A percentile compares a stretch with the other conserved stretches of the same genome.
Evolutionary conservation across 2,797 vertebrate genomes (phyloP).

Genomic region (Astyanax mexicanus): DNA sequence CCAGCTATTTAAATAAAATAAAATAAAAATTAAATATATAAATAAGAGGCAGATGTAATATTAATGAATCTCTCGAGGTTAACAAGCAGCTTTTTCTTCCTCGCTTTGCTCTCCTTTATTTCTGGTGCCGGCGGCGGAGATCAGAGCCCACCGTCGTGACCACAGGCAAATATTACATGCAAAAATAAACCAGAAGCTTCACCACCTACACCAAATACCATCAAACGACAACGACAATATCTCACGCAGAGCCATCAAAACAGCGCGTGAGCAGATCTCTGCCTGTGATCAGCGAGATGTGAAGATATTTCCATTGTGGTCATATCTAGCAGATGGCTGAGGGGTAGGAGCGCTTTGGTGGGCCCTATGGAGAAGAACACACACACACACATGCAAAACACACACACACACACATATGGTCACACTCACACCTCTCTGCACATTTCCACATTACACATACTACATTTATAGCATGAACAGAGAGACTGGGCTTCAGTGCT

Average conservation of each 20-base stretch:
- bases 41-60: background rate
- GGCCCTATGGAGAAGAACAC: constrained; percentile 9
- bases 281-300: constrained; percentile 8
- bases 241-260: constrained; percentile 18
- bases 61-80: background rate
- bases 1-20: no score
- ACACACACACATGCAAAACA: background rate
- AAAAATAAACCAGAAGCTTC: constrained; percentile 3
- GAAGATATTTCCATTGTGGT: constrained; percentile 28
- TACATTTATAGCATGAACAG: background rate
- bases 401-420: constrained; percentile 21
- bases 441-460: constrained; percentile 11
- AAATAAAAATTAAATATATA: background rate
- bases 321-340: constrained; percentile 38
- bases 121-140: background rate
- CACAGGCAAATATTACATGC: background rate
- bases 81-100: background rate
- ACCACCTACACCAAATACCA: constrained; percentile 1
- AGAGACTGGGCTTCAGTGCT: background rate
- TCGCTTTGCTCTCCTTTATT: background rate
- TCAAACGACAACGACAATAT: constrained; percentile 22
- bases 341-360: constrained; percentile 22
- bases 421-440: constrained; percentile 21
- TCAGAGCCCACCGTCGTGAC: background rate
- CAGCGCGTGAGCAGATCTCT: constrained; percentile 12